phyloP scores from a whole-genome alignment of 1,140 invertebrate species.

The Holcopasites calliopsidis region DNA sequence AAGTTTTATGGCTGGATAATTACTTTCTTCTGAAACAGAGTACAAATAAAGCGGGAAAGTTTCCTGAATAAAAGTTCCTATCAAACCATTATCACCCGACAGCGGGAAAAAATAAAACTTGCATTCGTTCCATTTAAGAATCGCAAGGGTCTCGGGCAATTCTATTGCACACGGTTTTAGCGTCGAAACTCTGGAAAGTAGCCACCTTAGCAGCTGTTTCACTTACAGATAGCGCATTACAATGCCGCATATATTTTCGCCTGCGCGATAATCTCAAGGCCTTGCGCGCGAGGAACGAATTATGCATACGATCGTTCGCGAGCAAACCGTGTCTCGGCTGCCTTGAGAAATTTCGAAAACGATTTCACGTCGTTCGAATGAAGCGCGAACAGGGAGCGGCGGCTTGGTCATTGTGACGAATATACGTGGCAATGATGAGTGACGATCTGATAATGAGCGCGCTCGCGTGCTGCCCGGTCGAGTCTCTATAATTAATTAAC shows the following conservation, averaged over 20 bases:
- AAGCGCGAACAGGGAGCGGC: not conserved
- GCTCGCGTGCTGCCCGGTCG: constrained; percentile 15
- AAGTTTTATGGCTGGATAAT: too few species aligned
- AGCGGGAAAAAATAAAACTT: not conserved
- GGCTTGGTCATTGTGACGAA: not conserved
- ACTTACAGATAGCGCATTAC: not conserved
- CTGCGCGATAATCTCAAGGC: constrained; percentile 16
- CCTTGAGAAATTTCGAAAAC: constrained; percentile 5
- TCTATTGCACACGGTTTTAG: not conserved
- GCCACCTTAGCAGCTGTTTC: constrained; percentile 3
- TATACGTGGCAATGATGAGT: not conserved
- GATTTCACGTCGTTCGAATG: not conserved
- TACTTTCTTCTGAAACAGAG: too few species aligned
- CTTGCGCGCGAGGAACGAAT: too few species aligned
- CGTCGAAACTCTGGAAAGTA: not conserved
- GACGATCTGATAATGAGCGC: constrained; percentile 43
- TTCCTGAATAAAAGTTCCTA: too few species aligned
- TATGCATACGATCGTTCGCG: too few species aligned
- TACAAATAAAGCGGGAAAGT: too few species aligned
- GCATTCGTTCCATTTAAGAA: not conserved
- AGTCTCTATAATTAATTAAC: constrained; percentile 55
- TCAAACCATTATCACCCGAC: not conserved
- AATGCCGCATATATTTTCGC: constrained; percentile 5
- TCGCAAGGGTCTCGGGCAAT: not conserved
- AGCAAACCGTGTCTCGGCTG: not conserved